Evolutionary conservation across 2,113 vertebrate genomes (phyloP).

Genomic region (Cryptotis parvus): DNA sequence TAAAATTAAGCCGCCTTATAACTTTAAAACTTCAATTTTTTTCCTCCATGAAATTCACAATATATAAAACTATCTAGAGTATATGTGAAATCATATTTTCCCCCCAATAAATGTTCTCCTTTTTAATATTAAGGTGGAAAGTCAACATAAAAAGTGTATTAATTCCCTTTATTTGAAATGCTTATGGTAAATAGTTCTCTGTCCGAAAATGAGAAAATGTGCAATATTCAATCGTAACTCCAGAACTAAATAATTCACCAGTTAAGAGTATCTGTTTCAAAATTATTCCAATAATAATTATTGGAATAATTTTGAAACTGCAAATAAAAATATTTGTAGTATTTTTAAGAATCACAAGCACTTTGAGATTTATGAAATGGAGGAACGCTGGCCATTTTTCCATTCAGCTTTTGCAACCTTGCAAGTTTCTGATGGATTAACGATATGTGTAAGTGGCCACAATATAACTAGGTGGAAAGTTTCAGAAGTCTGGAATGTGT

Average conservation of each 20-base stretch:
- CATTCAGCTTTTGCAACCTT: slow-evolving; percentile 73
- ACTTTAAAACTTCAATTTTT: slow-evolving; percentile 68
- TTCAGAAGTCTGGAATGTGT: slow-evolving; percentile 82
- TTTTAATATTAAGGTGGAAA: slow-evolving; percentile 77
- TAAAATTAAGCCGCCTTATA: slow-evolving; percentile 54
- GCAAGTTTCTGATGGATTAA: slow-evolving; percentile 84
- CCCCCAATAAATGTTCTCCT: slow-evolving; percentile 67
- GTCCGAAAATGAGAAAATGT: slow-evolving; percentile 74
- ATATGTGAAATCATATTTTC: slow-evolving; percentile 77
- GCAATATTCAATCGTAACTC: slow-evolving; percentile 77
- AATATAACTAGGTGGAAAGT: slow-evolving; percentile 79
- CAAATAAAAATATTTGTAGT: slow-evolving; percentile 80
- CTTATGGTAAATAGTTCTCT: slow-evolving; percentile 78
- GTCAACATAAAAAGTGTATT: slow-evolving; percentile 72
- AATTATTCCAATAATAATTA: slow-evolving; percentile 83
- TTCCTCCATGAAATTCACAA: slow-evolving; percentile 58
- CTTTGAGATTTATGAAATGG: slow-evolving; percentile 82
- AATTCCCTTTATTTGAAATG: slow-evolving; percentile 72
- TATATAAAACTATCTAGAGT: slow-evolving; percentile 62
- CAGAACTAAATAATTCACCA: slow-evolving; percentile 79
- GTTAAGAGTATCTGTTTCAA: slow-evolving; percentile 77
- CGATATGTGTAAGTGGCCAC: slow-evolving; percentile 77
- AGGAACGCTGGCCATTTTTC: slow-evolving; percentile 75
- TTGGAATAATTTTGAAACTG: slow-evolving; percentile 77
- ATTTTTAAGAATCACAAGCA: slow-evolving; percentile 77